These are phyloP conservation scores for Sander vitreus DNA, from an alignment of 2,113 vertebrate species.

Conservation along the genomic window DNA sequence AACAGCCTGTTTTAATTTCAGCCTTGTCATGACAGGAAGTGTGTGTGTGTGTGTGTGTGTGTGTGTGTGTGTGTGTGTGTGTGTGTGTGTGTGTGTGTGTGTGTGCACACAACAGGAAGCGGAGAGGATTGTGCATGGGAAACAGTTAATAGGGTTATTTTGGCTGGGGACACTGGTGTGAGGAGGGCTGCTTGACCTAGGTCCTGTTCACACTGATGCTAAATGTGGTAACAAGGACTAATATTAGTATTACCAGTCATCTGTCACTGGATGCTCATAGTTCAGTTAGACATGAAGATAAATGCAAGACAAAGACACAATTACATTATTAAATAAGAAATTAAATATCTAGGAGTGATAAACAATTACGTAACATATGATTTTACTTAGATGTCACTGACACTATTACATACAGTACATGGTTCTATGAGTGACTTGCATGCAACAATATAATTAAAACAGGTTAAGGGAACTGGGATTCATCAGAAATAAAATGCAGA, in stretches of 20 bases:
- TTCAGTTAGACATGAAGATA: neutral
- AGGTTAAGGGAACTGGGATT: neutral
- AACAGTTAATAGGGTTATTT: conserved; percentile 70
- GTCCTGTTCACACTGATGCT: conserved; percentile 65
- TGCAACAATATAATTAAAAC: neutral
- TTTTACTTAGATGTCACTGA: neutral
- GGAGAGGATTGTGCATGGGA: conserved; percentile 70
- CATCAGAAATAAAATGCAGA: neutral
- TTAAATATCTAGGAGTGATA: neutral
- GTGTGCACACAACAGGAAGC: conserved; percentile 70
- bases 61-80: conserved; percentile 17
- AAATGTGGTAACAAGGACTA: conserved; percentile 47
- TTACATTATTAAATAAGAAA: neutral
- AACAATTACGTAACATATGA: no score
- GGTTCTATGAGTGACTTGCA: neutral
- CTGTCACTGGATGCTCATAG: conserved; percentile 4
- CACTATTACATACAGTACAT: neutral
- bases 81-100: conserved; percentile 35
- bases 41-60: conserved; percentile 20
- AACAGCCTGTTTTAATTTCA: conserved; percentile 71
- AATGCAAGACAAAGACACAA: neutral
- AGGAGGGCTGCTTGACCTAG: conserved; percentile 64
- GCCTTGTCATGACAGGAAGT: conserved; percentile 76
- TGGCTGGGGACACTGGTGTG: conserved; percentile 55
- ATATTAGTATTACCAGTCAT: conserved; percentile 50